Base-by-base conservation (phyloP, 2,113 vertebrate genomes). In the Daubentonia madagascariensis region DNA sequence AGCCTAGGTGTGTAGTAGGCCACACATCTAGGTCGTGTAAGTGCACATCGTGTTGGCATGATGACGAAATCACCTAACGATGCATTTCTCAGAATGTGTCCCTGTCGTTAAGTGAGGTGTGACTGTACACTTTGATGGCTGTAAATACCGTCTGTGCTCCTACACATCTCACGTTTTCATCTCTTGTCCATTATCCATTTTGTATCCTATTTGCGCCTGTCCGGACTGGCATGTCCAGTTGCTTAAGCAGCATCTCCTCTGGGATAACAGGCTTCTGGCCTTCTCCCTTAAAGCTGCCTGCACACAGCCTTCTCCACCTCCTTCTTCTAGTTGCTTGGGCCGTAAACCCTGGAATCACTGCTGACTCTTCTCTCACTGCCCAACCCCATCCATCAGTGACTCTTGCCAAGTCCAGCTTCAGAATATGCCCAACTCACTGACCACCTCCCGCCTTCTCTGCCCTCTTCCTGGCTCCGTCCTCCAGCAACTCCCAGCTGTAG, bases 131-230 rank as follows among this genome's bases (percentile, higher is more conserved):
- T 20, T 1, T 4, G 35, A 54, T 32, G 86, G 28, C 61, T 35
- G 25, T 18, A 8, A 32, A 5, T 32, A 5, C 67, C 1, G 0
- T 3, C 20, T 13, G 2, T 4, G 0, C 43, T 48, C 67, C 37
- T 25, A 18, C 16, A 16, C 8, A 32, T 2, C 40, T 20, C 59
- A 45, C 11, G 1, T 25, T 16, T 50, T 45, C 37, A 4, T 75
- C 73, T 48, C 63, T 30, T 40, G 35, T 68, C n/a, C n/a, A n/a
- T n/a, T n/a, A n/a, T n/a, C n/a, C n/a, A n/a, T n/a, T n/a, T n/a
- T n/a, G n/a, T n/a, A n/a, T n/a, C n/a, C n/a, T n/a, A n/a, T n/a
- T n/a, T n/a, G n/a, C n/a, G n/a, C n/a, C n/a, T n/a, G n/a, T n/a
- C 50, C 43, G 23, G 50, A 6, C 14, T 1, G 17, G 59, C 54